A percentile compares a stretch with the other conserved stretches of the same genome.
phyloP scores from a whole-genome alignment of 2,888 invertebrate genomes.

The Abrostola triplasia region DNA sequence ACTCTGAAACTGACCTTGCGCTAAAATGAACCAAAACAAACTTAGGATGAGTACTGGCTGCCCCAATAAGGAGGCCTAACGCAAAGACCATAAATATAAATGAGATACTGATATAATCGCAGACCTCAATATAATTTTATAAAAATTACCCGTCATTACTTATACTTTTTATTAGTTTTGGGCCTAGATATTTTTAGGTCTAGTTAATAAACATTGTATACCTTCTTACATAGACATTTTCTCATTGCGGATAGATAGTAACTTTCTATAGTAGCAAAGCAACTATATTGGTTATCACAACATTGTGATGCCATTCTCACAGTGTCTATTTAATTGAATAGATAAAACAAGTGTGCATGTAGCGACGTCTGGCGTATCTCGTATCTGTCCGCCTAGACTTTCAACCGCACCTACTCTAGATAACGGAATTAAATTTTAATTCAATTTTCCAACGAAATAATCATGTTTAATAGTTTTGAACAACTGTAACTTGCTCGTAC shows the following conservation, averaged over 20 bases:
- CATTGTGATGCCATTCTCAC: constrained; percentile 34
- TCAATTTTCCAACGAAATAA: constrained; percentile 75
- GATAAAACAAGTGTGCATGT: constrained; percentile 52
- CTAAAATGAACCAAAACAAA: too few relatives aligned
- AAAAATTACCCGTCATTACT: too few relatives aligned
- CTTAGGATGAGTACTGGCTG: too few relatives aligned
- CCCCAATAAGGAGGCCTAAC: too few relatives aligned
- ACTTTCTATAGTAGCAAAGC: constrained; percentile 9
- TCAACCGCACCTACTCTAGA: constrained; percentile 53
- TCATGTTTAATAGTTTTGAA: constrained; percentile 76
- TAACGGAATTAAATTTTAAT: constrained; percentile 77
- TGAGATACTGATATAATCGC: too few relatives aligned
- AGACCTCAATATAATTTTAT: too few relatives aligned
- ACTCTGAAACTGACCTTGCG: too few relatives aligned
- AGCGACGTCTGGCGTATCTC: constrained; percentile 41
- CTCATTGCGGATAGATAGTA: constrained; percentile 21
- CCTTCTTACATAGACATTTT: constrained; percentile 16
- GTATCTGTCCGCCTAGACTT: constrained; percentile 50
- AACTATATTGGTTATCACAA: constrained; percentile 36
- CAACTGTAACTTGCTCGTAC: constrained; percentile 75
- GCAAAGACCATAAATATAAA: too few relatives aligned
- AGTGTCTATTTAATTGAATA: constrained; percentile 45
- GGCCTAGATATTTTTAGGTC: background rate
- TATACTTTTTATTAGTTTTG: too few relatives aligned
- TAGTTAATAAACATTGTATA: background rate